Conservation (phyloP, 2,888 invertebrate genomes). For the Macrosoma leucophasiata region DNA sequence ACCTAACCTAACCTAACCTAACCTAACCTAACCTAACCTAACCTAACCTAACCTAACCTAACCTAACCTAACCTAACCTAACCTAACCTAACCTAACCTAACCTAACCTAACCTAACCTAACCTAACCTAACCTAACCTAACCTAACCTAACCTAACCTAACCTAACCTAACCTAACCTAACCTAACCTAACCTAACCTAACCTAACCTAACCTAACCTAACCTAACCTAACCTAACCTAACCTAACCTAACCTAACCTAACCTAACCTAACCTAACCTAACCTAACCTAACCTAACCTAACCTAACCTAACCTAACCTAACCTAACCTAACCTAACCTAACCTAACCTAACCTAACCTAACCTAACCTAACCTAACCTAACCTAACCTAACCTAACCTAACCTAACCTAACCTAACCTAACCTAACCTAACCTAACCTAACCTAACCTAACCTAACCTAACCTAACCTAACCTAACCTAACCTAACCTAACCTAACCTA, state of each 20-base stretch:
- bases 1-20: constrained; percentile 16
- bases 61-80: constrained; percentile 9
- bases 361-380: constrained; percentile 11
- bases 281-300: constrained; percentile 27
- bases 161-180: constrained; percentile 4
- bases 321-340: constrained; percentile 26
- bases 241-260: constrained; percentile 24
- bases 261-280: too few relatives aligned
- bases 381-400: constrained; percentile 15
- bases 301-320: constrained; percentile 28
- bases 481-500: constrained; percentile 30
- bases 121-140: constrained; percentile 10
- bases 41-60: constrained; percentile 10
- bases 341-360: constrained; percentile 4
- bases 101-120: constrained; percentile 10
- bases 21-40: constrained; percentile 15
- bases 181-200: constrained; percentile 22
- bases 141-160: constrained; percentile 10
- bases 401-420: constrained; percentile 19
- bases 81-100: constrained; percentile 10
- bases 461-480: constrained; percentile 29
- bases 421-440: constrained; percentile 28
- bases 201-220: constrained; percentile 20
- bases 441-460: constrained; percentile 32
- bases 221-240: constrained; percentile 25